These are phyloP conservation scores for Brachymystax lenok DNA, from an alignment of 2,797 vertebrate species.

Conservation along the genomic window DNA sequence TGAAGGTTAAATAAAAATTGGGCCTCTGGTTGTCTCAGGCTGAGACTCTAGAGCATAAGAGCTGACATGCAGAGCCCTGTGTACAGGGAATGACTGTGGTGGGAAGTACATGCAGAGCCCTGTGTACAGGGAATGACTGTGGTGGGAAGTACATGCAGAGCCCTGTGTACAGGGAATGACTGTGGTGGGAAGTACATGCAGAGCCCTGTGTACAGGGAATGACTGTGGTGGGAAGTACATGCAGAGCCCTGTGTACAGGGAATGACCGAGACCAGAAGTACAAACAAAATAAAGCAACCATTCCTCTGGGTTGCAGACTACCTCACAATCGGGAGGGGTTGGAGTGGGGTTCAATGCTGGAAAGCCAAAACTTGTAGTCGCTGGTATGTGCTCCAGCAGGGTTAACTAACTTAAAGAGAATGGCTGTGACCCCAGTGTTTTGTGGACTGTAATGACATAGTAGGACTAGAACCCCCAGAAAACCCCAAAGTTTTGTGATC, in stretches of 20 bases:
- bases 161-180: background rate
- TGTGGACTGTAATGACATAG: constrained; percentile 30
- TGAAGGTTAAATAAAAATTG: constrained; percentile 13
- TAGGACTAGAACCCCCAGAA: constrained; percentile 43
- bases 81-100: background rate
- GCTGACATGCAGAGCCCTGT: background rate
- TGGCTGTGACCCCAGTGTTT: constrained; percentile 27
- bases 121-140: background rate
- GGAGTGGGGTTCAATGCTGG: background rate
- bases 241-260: background rate
- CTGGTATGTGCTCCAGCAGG: constrained; percentile 34
- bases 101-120: background rate
- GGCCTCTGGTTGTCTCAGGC: constrained; percentile 19
- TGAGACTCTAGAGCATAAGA: constrained; percentile 5
- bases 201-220: constrained; percentile 20
- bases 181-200: constrained; percentile 2
- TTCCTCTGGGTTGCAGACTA: background rate
- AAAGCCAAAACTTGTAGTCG: constrained; percentile 23
- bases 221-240: constrained; percentile 14
- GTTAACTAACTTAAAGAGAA: constrained; percentile 27
- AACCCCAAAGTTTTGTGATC: constrained; percentile 24
- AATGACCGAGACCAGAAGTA: constrained; percentile 4
- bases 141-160: background rate
- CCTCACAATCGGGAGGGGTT: too few species aligned
- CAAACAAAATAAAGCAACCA: constrained; percentile 8